Conservation (phyloP, 2,797 vertebrate species). For the Ctenopoma kingsleyae region DNA sequence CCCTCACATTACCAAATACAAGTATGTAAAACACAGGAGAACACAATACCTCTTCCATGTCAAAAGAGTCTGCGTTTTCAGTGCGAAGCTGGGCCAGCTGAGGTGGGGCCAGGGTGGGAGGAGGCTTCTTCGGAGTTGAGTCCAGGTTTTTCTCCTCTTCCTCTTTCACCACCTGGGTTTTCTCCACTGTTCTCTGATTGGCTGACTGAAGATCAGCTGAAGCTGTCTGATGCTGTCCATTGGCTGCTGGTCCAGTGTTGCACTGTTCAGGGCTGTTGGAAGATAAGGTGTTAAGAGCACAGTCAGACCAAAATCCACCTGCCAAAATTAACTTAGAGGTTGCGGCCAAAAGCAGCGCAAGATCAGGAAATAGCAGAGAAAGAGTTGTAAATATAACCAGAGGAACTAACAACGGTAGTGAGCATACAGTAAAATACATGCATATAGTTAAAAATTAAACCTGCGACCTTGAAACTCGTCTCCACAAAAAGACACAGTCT, state of each 20-base stretch:
- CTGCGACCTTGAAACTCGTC: neutral
- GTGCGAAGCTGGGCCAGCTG: slow-evolving; percentile 85
- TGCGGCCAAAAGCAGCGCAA: too few species aligned
- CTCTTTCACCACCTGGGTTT: slow-evolving; percentile 14
- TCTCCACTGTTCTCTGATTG: slow-evolving; percentile 71
- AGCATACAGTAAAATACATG: too few species aligned
- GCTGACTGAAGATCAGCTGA: slow-evolving; percentile 46
- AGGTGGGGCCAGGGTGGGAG: slow-evolving; percentile 75
- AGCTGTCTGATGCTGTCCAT: slow-evolving; percentile 11
- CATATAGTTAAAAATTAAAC: neutral
- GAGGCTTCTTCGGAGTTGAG: slow-evolving; percentile 60
- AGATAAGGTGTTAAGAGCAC: neutral
- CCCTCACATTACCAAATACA: neutral
- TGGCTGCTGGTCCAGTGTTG: neutral
- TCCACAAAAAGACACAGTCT: too few species aligned
- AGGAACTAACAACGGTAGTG: too few species aligned
- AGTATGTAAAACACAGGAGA: slow-evolving; percentile 4
- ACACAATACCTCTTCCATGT: slow-evolving; percentile 94
- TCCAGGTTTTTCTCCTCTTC: slow-evolving; percentile 42
- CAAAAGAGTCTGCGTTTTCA: slow-evolving; percentile 93
- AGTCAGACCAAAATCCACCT: neutral
- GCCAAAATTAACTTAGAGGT: too few species aligned
- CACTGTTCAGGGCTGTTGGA: slow-evolving; percentile 57
- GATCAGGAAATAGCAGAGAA: too few species aligned
- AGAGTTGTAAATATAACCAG: neutral